Evolutionary conservation across 1,140 invertebrate species (phyloP).

Genomic region (Dendroctonus ponderosae): DNA sequence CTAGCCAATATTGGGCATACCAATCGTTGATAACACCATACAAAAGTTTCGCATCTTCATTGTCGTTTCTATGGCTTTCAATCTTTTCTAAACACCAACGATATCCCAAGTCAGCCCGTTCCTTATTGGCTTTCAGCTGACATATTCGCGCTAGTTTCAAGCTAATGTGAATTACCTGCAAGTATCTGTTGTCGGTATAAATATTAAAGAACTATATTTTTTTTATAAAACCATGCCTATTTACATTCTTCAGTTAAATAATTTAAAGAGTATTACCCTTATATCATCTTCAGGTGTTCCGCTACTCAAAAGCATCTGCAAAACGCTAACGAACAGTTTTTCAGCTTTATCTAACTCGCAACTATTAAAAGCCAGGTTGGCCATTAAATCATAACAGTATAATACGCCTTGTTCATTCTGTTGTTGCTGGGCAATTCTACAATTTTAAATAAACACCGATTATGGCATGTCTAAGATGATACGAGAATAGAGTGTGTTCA

Average conservation of each 20-base stretch:
- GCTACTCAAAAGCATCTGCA: constrained; percentile 69
- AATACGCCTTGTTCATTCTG: constrained; percentile 73
- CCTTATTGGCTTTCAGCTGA: constrained; percentile 60
- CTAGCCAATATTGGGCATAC: constrained; percentile 76
- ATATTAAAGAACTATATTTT: too few species aligned
- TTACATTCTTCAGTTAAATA: constrained; percentile 24
- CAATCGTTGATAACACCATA: constrained; percentile 74
- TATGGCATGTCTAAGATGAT: background rate
- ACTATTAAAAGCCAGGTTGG: constrained; percentile 79
- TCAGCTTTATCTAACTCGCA: constrained; percentile 80
- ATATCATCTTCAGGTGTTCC: constrained; percentile 72
- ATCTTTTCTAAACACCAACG: constrained; percentile 73
- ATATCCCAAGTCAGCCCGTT: constrained; percentile 72
- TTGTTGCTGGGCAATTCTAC: constrained; percentile 73
- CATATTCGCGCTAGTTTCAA: constrained; percentile 72
- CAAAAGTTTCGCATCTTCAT: constrained; percentile 60
- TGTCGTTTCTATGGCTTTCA: constrained; percentile 56
- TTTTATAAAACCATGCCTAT: too few species aligned
- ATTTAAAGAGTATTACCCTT: constrained; percentile 53
- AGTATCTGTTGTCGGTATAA: constrained; percentile 13
- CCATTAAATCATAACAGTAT: constrained; percentile 88
- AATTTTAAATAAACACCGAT: background rate
- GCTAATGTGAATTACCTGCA: constrained; percentile 68
- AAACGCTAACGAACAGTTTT: constrained; percentile 75
- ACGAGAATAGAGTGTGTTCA: background rate